These are phyloP conservation scores for Aegotheles bennettii DNA, from an alignment of 2,113 vertebrate species.

Conservation along the genomic window DNA sequence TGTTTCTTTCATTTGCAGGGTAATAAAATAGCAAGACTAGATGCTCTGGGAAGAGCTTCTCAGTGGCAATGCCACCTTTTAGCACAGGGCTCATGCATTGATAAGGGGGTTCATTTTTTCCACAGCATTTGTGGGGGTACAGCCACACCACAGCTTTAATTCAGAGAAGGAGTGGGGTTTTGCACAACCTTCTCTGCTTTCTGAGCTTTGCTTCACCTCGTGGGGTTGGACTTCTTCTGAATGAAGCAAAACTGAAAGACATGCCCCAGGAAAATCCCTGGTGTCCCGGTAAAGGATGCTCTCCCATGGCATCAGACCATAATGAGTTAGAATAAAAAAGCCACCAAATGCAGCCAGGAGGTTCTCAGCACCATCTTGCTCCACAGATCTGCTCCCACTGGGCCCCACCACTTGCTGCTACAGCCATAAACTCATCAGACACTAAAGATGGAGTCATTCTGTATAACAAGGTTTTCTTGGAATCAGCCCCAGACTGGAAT, in stretches of 20 bases:
- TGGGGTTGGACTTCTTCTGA: neutral
- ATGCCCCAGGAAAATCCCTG: fast-evolving
- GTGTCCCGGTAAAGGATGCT: neutral
- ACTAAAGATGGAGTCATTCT: neutral
- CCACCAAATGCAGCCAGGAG: fast-evolving
- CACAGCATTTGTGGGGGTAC: neutral
- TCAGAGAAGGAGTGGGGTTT: neutral
- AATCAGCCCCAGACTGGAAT: neutral
- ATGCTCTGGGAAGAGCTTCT: neutral
- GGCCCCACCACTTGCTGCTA: neutral
- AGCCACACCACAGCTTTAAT: fast-evolving
- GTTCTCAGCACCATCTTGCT: neutral
- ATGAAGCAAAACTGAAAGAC: neutral
- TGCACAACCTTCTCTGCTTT: neutral
- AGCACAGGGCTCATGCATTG: fast-evolving
- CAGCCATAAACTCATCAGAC: neutral
- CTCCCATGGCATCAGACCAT: neutral
- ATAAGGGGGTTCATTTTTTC: neutral
- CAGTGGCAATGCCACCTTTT: neutral
- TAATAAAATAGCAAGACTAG: neutral
- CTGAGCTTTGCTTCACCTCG: neutral
- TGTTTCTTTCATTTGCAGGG: neutral
- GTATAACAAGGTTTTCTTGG: neutral
- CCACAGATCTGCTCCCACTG: neutral
- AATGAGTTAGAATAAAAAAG: fast-evolving